Percentiles rank a stretch among this genome's conserved stretches.
Conservation (phyloP, 2,113 vertebrate genomes). For the Seriola aureovittata region DNA sequence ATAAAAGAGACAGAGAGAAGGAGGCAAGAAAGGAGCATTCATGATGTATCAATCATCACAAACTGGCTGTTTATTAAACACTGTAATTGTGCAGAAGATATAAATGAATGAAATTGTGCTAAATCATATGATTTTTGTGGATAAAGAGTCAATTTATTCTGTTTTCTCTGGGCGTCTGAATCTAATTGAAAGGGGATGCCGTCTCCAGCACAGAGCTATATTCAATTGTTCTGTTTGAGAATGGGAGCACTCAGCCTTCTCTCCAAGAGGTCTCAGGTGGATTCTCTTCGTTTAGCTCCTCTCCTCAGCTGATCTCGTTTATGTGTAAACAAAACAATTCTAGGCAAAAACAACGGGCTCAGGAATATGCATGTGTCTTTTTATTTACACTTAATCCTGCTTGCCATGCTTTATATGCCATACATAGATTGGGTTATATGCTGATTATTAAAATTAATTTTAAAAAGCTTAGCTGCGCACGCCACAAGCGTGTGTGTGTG, state of each 20-base stretch:
- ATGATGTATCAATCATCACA: slow-evolving; percentile 30
- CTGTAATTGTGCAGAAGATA: slow-evolving; percentile 22
- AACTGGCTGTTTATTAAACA: slow-evolving; percentile 50
- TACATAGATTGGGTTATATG: slow-evolving; percentile 13
- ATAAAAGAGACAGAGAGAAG: background rate
- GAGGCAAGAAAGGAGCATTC: background rate
- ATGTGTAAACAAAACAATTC: slow-evolving; percentile 70
- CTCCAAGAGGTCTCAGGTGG: slow-evolving; percentile 72
- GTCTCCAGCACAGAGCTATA: slow-evolving; percentile 53
- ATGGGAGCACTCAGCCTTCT: slow-evolving; percentile 69
- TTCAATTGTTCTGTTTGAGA: slow-evolving; percentile 71
- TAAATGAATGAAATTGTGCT: slow-evolving; percentile 45
- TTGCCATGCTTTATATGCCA: slow-evolving; percentile 34
- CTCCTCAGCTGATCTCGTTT: slow-evolving; percentile 56
- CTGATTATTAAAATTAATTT: slow-evolving; percentile 37
- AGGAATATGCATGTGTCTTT: slow-evolving; percentile 43
- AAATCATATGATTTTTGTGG: slow-evolving; percentile 54
- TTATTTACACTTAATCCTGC: slow-evolving; percentile 40
- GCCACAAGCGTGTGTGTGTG: background rate
- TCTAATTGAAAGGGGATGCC: slow-evolving; percentile 70
- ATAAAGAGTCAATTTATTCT: slow-evolving; percentile 65
- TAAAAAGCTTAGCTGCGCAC: slow-evolving; percentile 13
- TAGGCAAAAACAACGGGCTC: slow-evolving; percentile 27
- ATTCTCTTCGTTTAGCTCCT: slow-evolving; percentile 66
- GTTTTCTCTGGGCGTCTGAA: slow-evolving; percentile 58